Conservation (phyloP, 2,888 invertebrate genomes). For the Timandra comae region DNA sequence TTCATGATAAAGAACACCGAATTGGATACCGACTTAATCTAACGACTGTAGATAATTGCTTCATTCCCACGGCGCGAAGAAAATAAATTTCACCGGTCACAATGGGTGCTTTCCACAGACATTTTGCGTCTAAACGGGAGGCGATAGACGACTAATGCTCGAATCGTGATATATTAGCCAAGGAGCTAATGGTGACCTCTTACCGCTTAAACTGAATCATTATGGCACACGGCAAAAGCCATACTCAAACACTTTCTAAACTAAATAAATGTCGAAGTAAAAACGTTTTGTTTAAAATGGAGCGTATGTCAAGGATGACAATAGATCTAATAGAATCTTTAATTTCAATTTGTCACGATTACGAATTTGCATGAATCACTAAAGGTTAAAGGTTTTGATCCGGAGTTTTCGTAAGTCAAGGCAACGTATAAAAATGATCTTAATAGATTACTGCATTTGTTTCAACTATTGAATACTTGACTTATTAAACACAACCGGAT, state of each 20-base stretch:
- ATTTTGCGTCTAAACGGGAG: slow-evolving; percentile 54
- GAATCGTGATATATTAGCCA: slow-evolving; percentile 60
- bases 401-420: slow-evolving; percentile 41
- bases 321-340: slow-evolving; percentile 36
- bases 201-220: slow-evolving; percentile 25
- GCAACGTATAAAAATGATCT: no score
- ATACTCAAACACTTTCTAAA: slow-evolving; percentile 38
- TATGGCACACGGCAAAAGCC: slow-evolving; percentile 13
- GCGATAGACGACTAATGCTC: slow-evolving; percentile 55
- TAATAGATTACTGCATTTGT: no score
- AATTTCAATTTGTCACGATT: slow-evolving; percentile 64
- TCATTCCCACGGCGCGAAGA: slow-evolving; percentile 57
- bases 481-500: no score
- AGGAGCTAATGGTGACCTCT: slow-evolving; percentile 50
- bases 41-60: slow-evolving; percentile 52
- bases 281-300: slow-evolving; percentile 50
- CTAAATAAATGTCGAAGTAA: slow-evolving; percentile 36
- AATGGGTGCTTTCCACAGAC: slow-evolving; percentile 61
- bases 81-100: slow-evolving; percentile 61
- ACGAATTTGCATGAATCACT: slow-evolving; percentile 41
- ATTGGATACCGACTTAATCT: slow-evolving; percentile 50
- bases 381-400: slow-evolving; percentile 42
- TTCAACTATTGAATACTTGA: no score
- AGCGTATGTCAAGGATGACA: slow-evolving; percentile 62
- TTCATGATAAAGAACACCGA: slow-evolving; percentile 36